These are phyloP conservation scores for Nemopilema nomurai DNA, from an alignment of 30 jellyfish, hydroid and myxozoan genomes.

Conservation along the genomic window DNA sequence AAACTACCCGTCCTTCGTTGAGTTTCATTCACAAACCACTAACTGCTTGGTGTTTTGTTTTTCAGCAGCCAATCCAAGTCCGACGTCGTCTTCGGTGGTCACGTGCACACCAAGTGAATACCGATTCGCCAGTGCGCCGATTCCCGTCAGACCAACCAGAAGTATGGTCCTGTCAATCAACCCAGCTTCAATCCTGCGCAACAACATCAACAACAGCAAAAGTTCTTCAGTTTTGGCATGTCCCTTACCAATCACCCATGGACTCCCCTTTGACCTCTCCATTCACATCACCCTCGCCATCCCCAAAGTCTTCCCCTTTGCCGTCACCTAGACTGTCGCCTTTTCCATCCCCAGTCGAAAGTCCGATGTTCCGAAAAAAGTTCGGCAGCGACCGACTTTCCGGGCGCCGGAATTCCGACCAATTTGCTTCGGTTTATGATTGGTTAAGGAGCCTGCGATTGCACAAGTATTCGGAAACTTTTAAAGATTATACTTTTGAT, in stretches of 20 bases:
- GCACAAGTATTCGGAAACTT: conserved; percentile 74
- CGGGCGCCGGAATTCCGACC: conserved; percentile 47
- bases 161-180: conserved; percentile 49
- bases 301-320: conserved; percentile 69
- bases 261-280: conserved; percentile 73
- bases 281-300: conserved; percentile 56
- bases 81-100: conserved; percentile 34
- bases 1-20: no score
- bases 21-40: no score
- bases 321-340: conserved; percentile 80
- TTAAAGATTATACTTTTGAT: conserved; percentile 70
- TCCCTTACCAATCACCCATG: conserved; percentile 80
- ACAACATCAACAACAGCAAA: conserved; percentile 20
- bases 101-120: conserved; percentile 44
- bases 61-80: conserved; percentile 32
- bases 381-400: conserved; percentile 38
- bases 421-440: conserved; percentile 65
- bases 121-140: conserved; percentile 77
- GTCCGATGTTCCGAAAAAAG: conserved; percentile 87
- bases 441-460: conserved; percentile 86
- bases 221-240: conserved; percentile 35
- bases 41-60: no score
- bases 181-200: conserved; percentile 22
- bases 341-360: conserved; percentile 79
- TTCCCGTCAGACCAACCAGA: conserved; percentile 68